Conservation (phyloP, 2,797 vertebrate species). For the Hapalemur alaotrensis region DNA sequence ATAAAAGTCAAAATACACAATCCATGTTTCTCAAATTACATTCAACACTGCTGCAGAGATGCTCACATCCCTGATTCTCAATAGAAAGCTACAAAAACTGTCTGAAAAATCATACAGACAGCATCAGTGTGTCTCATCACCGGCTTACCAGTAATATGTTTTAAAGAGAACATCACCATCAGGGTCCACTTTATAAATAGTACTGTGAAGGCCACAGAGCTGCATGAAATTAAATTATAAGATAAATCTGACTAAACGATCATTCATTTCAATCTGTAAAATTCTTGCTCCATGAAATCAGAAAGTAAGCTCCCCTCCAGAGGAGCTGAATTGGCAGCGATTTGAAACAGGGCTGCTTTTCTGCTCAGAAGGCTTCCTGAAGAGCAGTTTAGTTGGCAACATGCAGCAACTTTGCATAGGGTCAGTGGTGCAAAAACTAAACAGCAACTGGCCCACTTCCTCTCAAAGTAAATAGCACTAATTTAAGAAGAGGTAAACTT, state of each 20-base stretch:
- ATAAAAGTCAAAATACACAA: slow-evolving; percentile 80
- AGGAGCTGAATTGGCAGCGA: slow-evolving; percentile 77
- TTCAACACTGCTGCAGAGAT: slow-evolving; percentile 78
- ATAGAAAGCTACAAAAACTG: slow-evolving; percentile 69
- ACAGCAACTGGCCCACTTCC: slow-evolving; percentile 34
- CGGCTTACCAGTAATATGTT: slow-evolving; percentile 64
- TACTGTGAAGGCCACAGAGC: slow-evolving; percentile 74
- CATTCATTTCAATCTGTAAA: slow-evolving; percentile 57
- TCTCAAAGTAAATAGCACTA: slow-evolving; percentile 56
- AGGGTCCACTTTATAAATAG: slow-evolving; percentile 75
- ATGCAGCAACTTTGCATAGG: neutral
- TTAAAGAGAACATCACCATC: slow-evolving; percentile 68
- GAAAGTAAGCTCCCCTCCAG: slow-evolving; percentile 67
- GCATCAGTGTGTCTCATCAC: slow-evolving; percentile 69
- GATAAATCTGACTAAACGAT: slow-evolving; percentile 72
- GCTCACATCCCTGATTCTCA: slow-evolving; percentile 73
- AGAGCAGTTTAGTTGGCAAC: slow-evolving; percentile 46
- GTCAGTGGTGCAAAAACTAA: slow-evolving; percentile 33
- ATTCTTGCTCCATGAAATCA: slow-evolving; percentile 69
- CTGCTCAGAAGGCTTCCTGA: slow-evolving; percentile 34
- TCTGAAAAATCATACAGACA: slow-evolving; percentile 53
- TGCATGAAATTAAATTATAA: slow-evolving; percentile 70
- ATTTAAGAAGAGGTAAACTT: slow-evolving; percentile 66
- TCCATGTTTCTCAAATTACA: slow-evolving; percentile 83
- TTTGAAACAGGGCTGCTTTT: slow-evolving; percentile 41